A percentile compares a stretch with the other conserved stretches of the same genome.
phyloP scores from a whole-genome alignment of 2,113 vertebrate species.

The Nesoenas mayeri region DNA sequence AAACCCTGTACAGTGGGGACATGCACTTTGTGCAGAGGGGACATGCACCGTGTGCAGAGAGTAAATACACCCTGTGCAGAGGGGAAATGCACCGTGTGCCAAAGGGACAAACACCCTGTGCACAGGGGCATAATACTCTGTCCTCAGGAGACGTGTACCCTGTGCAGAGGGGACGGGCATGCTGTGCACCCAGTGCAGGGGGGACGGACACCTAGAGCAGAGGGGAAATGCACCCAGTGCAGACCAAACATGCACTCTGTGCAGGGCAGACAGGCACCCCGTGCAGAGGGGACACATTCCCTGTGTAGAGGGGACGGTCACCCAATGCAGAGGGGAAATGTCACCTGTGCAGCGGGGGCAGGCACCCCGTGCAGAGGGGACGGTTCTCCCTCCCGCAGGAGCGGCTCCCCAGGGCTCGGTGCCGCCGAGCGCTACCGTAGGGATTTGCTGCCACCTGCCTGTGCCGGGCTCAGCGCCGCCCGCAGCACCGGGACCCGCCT shows the following conservation, averaged over 20 bases:
- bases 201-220: not conserved
- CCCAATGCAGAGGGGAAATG: not conserved
- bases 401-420: not conserved
- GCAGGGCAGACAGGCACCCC: too few species aligned
- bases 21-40: not conserved
- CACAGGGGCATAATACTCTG: not conserved
- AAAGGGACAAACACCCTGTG: rapidly evolving
- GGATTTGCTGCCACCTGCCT: constrained; percentile 60
- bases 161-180: not conserved
- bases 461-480: not conserved
- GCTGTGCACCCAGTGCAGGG: too few species aligned
- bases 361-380: not conserved
- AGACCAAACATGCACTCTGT: not conserved
- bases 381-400: too few species aligned
- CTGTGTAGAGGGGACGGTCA: not conserved
- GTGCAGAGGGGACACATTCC: not conserved
- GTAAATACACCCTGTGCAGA: not conserved
- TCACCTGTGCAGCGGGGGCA: not conserved
- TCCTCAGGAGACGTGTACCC: not conserved
- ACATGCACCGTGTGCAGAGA: not conserved
- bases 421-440: not conserved
- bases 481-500: not conserved
- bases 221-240: not conserved
- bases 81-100: not conserved
- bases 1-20: not conserved